Base-by-base conservation (phyloP, 2,797 vertebrate species). In the Lycodopsis pacificus region DNA sequence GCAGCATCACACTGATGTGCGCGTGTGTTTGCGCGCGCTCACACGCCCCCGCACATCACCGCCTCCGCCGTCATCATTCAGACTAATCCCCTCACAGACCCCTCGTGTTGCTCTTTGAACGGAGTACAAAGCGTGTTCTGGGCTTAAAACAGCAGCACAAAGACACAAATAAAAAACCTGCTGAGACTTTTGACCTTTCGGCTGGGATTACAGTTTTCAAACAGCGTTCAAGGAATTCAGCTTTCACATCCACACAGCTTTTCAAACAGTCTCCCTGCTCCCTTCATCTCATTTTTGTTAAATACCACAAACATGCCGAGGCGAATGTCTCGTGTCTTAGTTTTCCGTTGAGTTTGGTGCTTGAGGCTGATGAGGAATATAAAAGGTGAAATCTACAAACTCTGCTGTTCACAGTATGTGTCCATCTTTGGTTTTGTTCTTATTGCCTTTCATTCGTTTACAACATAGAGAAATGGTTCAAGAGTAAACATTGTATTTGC, bases 61-160 rank as follows among this genome's bases (percentile, higher is more conserved):
- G 58, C 88, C 89, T 89, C 85, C 71, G 67, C 91, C 88, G 76
- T 89, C 92, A 90, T 91, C 92, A 93, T 92, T 93, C 89, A 93
- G 91, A 92, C 92, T 95, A 95, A 95, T 95, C 94, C 93, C 93
- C 92, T 95, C 94, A 93, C 91, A 95, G 92, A 94, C 94, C 92
- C 93, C 93, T 94, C 86, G 76, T 91, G 92, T 88, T 91, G 92
- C 93, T 93, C 93, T 95, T 95, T 95, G 92, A 95, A 94, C 90
- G 63, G 78, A 92, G 91, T 94, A 95, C 94, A 95, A 95, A 95
- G 94, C 88, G 78, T 94, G 90, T 94, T 90, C 85, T 89, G 91
- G 91, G 91, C 90, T 94, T 93, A 93, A 94, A 95, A 93, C 92
- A 93, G 92, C 91, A 89, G 87, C 91, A 93, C 90, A 95, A 92